Conservation (phyloP, 2,888 invertebrate species). For the Drosophila conformis region DNA sequence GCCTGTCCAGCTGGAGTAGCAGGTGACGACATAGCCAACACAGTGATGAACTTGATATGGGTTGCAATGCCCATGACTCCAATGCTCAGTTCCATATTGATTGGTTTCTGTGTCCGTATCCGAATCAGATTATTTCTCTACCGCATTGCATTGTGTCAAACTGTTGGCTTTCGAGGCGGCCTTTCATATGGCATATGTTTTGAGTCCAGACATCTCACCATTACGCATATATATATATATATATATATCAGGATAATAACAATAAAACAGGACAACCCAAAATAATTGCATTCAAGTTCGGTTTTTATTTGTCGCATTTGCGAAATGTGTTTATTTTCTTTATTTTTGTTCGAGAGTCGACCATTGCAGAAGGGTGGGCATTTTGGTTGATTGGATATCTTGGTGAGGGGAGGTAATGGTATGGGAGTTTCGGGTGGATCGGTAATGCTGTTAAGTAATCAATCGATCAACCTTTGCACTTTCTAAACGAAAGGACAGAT, state of each 20-base stretch:
- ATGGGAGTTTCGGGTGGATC: background rate
- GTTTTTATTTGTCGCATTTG: constrained; percentile 7
- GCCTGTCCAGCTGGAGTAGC: constrained; percentile 41
- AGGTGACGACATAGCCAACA: constrained; percentile 65
- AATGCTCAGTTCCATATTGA: background rate
- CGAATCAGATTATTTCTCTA: background rate
- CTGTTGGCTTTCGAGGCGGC: too few relatives aligned
- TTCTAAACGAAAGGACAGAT: background rate
- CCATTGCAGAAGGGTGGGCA: background rate
- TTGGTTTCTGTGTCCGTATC: background rate
- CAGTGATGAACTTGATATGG: constrained; percentile 51
- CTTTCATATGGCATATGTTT: constrained; percentile 5
- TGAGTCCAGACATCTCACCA: background rate
- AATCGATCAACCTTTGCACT: background rate
- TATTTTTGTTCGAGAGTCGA: background rate
- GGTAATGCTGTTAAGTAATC: too few relatives aligned
- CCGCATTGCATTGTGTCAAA: background rate
- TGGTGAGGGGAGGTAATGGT: background rate
- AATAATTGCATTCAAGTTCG: constrained; percentile 2
- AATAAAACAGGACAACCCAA: background rate
- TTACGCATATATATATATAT: constrained; percentile 6
- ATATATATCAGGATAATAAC: constrained; percentile 6
- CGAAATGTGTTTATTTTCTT: background rate
- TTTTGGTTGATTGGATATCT: background rate
- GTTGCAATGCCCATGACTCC: too few relatives aligned